Evolutionary conservation across 2,888 invertebrate genomes (phyloP), one percentile per base, ranked within the genome.

Genomic region (Lumbricus terrestris): DNA sequence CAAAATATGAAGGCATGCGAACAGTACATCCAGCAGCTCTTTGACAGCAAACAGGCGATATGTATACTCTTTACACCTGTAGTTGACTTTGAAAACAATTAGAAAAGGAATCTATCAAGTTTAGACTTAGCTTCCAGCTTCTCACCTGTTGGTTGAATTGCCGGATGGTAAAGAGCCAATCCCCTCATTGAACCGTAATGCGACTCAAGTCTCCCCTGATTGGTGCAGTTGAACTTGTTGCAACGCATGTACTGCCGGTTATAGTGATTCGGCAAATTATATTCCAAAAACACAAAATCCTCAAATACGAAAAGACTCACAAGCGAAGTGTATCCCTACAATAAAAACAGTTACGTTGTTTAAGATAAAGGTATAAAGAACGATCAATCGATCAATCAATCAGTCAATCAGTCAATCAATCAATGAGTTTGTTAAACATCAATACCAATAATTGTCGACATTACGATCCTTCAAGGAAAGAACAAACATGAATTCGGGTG

Each of bases 151-250:
- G 98, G 98, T 95, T 99, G 99, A 89, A 99, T 95, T 0, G 98
- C 97, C 0, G 98, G 97, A 95, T 99, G 99, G 93, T 98, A 97
- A 0, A 98, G 98, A 93, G 98, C 98, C 92, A 99, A 97, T 18
- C 54, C 23, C 85, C 8, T 40, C 29, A 40, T 8, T 40, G 33
- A 29, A 23, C 6, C 54, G 91, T 82, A 38, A 69, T 0, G 6
- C 34, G 37, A 37, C n/a, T 37, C 92, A 29, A 98, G 97, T 98
- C 42, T 40, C 0, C 97, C 97, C 95, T 98, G 98, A 94, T 98
- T 98, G 40, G 96, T 96, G 33, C 99, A 98, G 93, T 96, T 96
- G 95, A 97, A 98, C 95, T 99, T 99, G 95, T 98, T 93, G 91
- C 94, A 94, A 69, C 93, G 92, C 20, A 35, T 93, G 93, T 33